Evolutionary conservation across 1,140 invertebrate species (phyloP), one percentile per base, ranked within the genome.

Genomic region (Leptinotarsa defecta): DNA sequence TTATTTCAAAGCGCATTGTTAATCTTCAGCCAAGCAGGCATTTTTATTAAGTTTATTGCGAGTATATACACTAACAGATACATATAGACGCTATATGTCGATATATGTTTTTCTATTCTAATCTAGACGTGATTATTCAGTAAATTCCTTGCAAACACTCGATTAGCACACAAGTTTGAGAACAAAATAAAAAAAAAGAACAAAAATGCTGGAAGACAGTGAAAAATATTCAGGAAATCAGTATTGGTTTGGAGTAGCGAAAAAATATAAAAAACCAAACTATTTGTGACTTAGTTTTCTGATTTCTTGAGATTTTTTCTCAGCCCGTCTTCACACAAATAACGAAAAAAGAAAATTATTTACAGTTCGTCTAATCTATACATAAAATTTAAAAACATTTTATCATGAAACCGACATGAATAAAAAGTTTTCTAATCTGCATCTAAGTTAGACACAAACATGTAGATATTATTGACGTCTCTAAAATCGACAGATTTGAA

Each of bases 361-460:
- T 48, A 71, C 52, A 68, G 27, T 68, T 52, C 52, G 24, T 13
- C 74, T 81, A 81, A 75, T 76, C 80, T 82, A 83, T 78, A 79
- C 77, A 82, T 71, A 79, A 68, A 77, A 74, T 80, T 79, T 82
- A 83, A 76, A 34, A 79, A 81, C 78, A 81, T 64, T 80, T 77
- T 57, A 69, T 61, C 48, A 68, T 74, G 79, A 78, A 76, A 71
- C 65, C 77, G 77, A 81, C 79, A 81, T 70, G 78, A 77, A 77
- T 74, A 69, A 78, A 57, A 77, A 73, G 67, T 64, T 22, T 49
- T 77, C 72, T 70, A 74, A 43, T 68, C 72, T 78, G 76, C 73
- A 78, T 80, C 77, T 79, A 79, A 79, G 84, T 85, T 85, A 85
- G 81, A 80, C 78, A 84, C 83, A 85, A 79, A 84, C 83, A 85